Evolutionary conservation across 2,113 vertebrate species (phyloP), one percentile per base, ranked within the genome.

Genomic region (Plecotus auritus): DNA sequence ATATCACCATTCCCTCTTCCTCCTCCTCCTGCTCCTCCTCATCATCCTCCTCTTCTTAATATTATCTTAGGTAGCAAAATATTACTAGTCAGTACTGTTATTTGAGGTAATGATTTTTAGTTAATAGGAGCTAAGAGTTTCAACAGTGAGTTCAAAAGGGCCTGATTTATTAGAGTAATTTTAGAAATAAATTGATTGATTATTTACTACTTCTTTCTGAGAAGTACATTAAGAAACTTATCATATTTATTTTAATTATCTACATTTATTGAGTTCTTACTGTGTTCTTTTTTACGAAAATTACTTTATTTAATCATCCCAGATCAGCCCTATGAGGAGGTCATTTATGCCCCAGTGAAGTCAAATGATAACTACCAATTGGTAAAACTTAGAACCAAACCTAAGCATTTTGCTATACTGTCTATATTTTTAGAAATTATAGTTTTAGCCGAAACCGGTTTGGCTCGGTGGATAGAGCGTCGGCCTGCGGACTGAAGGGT

Each of bases 131-230:
- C 22, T 59, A 70, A 87, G 69, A 85, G 54, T 91, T 81, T 56
- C 23, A 92, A 37, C 26, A 70, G 32, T 82, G 10, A 32, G 54
- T 90, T 94, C 42, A 26, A 59, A 88, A 78, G 40, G 26, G 66
- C 11, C 20, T 61, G 13, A 88, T 59, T 66, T 88, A 54, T 90
- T 92, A 67, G 30, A 93, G 67, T 61, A 91, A 18, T 83, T 91
- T 92, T 93, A 92, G 28, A 77, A 94, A 90, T 77, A 90, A 76
- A 22, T 90, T 35, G 72, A 23, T 67, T 95, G 13, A 92, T 93
- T 80, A 45, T 40, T 81, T 20, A 37, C 20, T 83, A 9, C 20
- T 74, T 89, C 32, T 20, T 92, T 73, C 72, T 81, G 76, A 84
- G 14, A 86, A 70, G 32, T 85, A 74, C 26, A 49, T 84, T 72